Evolutionary conservation across 2,888 invertebrate species (phyloP).

Genomic region (Luffia ferchaultella): DNA sequence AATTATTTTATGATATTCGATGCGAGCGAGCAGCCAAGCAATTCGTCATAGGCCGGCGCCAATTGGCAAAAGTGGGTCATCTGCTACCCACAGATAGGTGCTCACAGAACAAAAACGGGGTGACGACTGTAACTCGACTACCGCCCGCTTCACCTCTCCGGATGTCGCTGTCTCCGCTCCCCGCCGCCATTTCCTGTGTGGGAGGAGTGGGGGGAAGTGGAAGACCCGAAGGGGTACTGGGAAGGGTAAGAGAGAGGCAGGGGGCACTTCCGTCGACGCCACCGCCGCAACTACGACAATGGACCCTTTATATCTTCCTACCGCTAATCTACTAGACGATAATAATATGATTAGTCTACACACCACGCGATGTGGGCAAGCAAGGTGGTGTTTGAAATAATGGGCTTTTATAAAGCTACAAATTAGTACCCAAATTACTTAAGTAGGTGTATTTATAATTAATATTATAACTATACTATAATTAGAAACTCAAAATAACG

Average conservation of each 20-base stretch:
- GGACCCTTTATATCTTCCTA: conserved; percentile 49
- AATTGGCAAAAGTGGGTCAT: too few relatives aligned
- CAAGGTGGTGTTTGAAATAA: too few relatives aligned
- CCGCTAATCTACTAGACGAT: conserved; percentile 49
- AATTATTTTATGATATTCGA: too few relatives aligned
- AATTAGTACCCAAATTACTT: too few relatives aligned
- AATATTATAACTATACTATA: too few relatives aligned
- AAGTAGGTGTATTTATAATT: too few relatives aligned
- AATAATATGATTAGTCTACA: conserved; percentile 45
- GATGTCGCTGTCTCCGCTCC: conserved; percentile 55
- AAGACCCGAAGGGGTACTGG: conserved; percentile 5
- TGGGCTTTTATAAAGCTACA: too few relatives aligned
- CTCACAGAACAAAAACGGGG: conserved; percentile 27
- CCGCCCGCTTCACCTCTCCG: conserved; percentile 42
- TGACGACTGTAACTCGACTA: conserved; percentile 21
- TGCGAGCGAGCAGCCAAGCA: too few relatives aligned
- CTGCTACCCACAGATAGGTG: conserved; percentile 20
- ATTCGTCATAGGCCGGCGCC: too few relatives aligned
- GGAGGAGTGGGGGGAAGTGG: conserved; percentile 19
- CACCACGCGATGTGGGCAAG: background rate
- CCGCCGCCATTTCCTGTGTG: conserved; percentile 47
- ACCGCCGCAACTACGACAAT: conserved; percentile 39
- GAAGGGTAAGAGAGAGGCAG: conserved; percentile 2
- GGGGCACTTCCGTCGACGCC: conserved; percentile 17
- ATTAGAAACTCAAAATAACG: too few relatives aligned